Percentiles rank a stretch among this genome's conserved stretches.
phyloP scores from a whole-genome alignment of 2,113 vertebrate species.

The Sprattus sprattus region DNA sequence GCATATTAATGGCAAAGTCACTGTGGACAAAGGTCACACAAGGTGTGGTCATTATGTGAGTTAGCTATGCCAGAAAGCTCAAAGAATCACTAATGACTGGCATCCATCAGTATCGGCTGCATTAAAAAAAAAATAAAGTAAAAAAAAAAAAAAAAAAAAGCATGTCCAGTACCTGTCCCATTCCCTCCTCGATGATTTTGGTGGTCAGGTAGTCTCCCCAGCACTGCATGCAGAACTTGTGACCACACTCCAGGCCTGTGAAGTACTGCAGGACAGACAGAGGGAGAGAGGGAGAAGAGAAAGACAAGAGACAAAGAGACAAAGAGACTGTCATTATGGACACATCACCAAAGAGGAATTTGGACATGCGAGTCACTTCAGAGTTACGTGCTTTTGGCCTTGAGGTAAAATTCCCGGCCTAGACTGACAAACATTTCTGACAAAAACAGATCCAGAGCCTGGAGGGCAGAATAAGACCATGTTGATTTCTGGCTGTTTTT shows the following conservation, averaged over 20 bases:
- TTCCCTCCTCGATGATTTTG: conserved; percentile 99
- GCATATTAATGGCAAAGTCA: too few species aligned
- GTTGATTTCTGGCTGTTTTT: background rate
- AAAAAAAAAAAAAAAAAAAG: background rate
- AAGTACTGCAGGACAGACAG: conserved; percentile 82
- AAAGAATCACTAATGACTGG: background rate
- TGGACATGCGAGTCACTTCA: background rate
- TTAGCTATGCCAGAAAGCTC: background rate
- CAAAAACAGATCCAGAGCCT: background rate
- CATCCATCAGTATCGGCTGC: too few species aligned
- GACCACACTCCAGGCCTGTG: conserved; percentile 98
- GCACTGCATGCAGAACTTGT: conserved; percentile 99
- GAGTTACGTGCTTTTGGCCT: background rate
- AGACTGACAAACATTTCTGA: background rate
- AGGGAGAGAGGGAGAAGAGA: conserved; percentile 25
- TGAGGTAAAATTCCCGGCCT: too few species aligned
- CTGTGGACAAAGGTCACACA: too few species aligned
- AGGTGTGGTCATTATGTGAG: too few species aligned
- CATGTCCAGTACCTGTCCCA: conserved; percentile 89
- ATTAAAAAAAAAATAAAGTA: background rate
- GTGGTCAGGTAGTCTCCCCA: conserved; percentile 99
- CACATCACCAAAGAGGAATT: background rate
- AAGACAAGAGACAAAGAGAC: background rate
- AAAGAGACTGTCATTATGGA: background rate
- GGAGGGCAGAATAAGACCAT: too few species aligned